Evolutionary conservation across 2,888 invertebrate species (phyloP).

Genomic region (Dryobotodes eremita): DNA sequence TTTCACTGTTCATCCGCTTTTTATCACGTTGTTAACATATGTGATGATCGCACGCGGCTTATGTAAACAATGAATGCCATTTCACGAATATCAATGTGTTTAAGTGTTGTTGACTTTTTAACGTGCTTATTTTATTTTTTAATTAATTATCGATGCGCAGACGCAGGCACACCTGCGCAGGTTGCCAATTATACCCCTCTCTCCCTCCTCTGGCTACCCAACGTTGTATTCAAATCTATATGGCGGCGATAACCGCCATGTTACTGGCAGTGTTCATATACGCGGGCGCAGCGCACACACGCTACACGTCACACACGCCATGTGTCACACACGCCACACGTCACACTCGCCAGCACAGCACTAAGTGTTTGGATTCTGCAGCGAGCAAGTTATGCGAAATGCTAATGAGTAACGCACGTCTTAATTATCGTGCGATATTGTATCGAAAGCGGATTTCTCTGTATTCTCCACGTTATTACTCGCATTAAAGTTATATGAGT

Average conservation of each 20-base stretch:
- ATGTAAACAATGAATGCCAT: constrained; percentile 52
- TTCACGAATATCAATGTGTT: constrained; percentile 44
- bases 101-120: constrained; percentile 31
- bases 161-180: constrained; percentile 21
- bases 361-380: constrained; percentile 52
- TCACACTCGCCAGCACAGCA: constrained; percentile 42
- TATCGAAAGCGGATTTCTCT: constrained; percentile 41
- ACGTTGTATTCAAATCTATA: constrained; percentile 43
- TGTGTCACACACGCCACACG: constrained; percentile 29
- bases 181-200: constrained; percentile 29
- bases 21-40: constrained; percentile 61
- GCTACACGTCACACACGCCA: constrained; percentile 24
- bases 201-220: neutral
- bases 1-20: constrained; percentile 57
- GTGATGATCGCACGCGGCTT: constrained; percentile 44
- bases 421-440: constrained; percentile 49
- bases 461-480: constrained; percentile 30
- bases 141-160: constrained; percentile 34
- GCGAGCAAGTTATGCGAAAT: constrained; percentile 47
- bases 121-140: constrained; percentile 27
- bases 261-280: neutral
- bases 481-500: constrained; percentile 43
- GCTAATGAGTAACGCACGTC: constrained; percentile 56
- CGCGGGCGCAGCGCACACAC: constrained; percentile 7
- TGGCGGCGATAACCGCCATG: constrained; percentile 4